A percentile compares a stretch with the other conserved stretches of the same genome.
Evolutionary conservation across 1,140 invertebrate species (phyloP).

Genomic region (Paraescarpia echinospica): DNA sequence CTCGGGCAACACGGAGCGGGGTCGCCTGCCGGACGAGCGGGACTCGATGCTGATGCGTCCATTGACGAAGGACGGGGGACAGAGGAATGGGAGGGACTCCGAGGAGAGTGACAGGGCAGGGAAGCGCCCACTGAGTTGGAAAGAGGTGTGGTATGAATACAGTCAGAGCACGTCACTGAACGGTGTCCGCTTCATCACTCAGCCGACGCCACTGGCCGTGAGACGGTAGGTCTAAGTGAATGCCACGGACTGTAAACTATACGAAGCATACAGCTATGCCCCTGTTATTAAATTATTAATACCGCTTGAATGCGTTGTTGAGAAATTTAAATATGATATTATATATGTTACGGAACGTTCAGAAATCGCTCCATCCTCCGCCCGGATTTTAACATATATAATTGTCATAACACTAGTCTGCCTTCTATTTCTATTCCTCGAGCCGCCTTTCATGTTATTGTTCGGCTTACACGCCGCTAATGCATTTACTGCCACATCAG

Average conservation of each 20-base stretch:
- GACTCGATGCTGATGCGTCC: not conserved
- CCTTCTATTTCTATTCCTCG: not conserved
- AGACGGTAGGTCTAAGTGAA: not conserved
- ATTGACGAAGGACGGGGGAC: not conserved
- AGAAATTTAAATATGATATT: too few relatives aligned
- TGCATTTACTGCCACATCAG: not conserved
- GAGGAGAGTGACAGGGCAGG: not conserved
- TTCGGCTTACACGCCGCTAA: not conserved
- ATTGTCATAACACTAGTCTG: too few relatives aligned
- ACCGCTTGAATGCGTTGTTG: too few relatives aligned
- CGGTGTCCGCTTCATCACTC: not conserved
- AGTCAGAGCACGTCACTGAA: conserved; percentile 15
- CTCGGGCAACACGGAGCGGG: not conserved
- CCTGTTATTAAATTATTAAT: too few relatives aligned
- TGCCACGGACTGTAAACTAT: too few relatives aligned
- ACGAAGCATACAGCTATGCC: too few relatives aligned
- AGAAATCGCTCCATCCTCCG: too few relatives aligned
- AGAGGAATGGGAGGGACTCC: not conserved
- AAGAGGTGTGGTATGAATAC: not conserved
- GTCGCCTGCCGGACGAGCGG: not conserved
- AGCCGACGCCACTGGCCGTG: not conserved
- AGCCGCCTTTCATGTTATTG: not conserved
- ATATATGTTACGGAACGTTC: too few relatives aligned
- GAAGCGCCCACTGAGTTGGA: not conserved
- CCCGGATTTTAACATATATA: not conserved